Conservation (phyloP, 2,888 invertebrate species). For the Camponotus fellah region DNA sequence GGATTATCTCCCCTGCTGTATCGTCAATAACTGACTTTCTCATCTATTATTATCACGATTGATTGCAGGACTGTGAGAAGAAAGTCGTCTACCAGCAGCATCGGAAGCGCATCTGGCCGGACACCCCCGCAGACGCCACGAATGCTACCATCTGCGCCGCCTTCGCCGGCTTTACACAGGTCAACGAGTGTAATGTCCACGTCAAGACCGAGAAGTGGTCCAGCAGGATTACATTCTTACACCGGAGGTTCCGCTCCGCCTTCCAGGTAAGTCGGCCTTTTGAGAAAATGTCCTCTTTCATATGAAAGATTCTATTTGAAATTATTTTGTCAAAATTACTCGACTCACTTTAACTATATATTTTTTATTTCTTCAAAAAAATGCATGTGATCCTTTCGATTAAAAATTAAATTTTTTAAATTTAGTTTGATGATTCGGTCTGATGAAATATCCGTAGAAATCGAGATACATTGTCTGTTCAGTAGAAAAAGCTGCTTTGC, state of each 20-base stretch:
- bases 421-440: too few relatives aligned
- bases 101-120: constrained; percentile 85
- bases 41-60: background rate
- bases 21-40: background rate
- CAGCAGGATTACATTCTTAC: constrained; percentile 92
- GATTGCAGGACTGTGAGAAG: constrained; percentile 81
- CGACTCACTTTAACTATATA: background rate
- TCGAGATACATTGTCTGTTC: too few relatives aligned
- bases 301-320: background rate
- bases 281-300: background rate
- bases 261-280: constrained; percentile 87
- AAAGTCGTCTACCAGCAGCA: constrained; percentile 83
- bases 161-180: constrained; percentile 86
- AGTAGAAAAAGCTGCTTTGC: too few relatives aligned
- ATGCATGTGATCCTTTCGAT: background rate
- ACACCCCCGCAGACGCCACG: constrained; percentile 85
- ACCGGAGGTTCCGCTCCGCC: constrained; percentile 92
- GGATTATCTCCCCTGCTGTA: background rate
- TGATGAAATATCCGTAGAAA: too few relatives aligned
- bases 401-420: background rate
- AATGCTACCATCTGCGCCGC: constrained; percentile 84
- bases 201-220: constrained; percentile 91
- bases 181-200: constrained; percentile 85
- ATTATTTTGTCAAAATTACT: constrained; percentile 14
- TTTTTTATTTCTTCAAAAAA: background rate